Evolutionary conservation across 1,140 invertebrate species (phyloP).

Genomic region (Episyrphus balteatus): DNA sequence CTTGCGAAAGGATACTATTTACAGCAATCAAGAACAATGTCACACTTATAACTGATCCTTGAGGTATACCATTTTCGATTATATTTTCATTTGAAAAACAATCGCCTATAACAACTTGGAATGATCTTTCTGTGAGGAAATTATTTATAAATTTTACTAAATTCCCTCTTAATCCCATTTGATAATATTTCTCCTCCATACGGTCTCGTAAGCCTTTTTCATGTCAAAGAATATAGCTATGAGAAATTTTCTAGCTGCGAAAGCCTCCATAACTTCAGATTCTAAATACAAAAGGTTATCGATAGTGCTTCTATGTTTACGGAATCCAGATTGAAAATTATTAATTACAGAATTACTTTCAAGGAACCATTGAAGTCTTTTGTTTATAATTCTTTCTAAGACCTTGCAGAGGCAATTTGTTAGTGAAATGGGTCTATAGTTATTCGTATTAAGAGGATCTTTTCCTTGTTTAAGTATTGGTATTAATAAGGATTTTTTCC

Average conservation of each 20-base stretch:
- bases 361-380: conserved; percentile 9
- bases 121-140: conserved; percentile 6
- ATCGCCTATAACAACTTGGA: conserved; percentile 4
- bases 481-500: conserved; percentile 6
- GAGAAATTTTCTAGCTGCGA: conserved; percentile 13
- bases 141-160: conserved; percentile 6
- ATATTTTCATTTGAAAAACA: background rate
- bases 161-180: conserved; percentile 4
- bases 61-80: conserved; percentile 7
- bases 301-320: conserved; percentile 7
- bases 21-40: background rate
- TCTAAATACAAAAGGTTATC: background rate
- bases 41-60: background rate
- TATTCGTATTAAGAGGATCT: conserved; percentile 5
- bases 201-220: conserved; percentile 21
- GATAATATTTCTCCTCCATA: conserved; percentile 8
- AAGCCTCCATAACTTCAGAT: conserved; percentile 13
- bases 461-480: conserved; percentile 16
- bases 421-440: conserved; percentile 16
- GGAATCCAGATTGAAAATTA: conserved; percentile 12
- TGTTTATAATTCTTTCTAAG: conserved; percentile 15
- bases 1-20: background rate
- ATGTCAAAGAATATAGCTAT: conserved; percentile 18
- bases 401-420: conserved; percentile 11
- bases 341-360: conserved; percentile 9